A percentile compares a stretch with the other conserved stretches of the same genome.
Conservation (phyloP, 2,888 invertebrate species). For the Sarcophaga rosellei region DNA sequence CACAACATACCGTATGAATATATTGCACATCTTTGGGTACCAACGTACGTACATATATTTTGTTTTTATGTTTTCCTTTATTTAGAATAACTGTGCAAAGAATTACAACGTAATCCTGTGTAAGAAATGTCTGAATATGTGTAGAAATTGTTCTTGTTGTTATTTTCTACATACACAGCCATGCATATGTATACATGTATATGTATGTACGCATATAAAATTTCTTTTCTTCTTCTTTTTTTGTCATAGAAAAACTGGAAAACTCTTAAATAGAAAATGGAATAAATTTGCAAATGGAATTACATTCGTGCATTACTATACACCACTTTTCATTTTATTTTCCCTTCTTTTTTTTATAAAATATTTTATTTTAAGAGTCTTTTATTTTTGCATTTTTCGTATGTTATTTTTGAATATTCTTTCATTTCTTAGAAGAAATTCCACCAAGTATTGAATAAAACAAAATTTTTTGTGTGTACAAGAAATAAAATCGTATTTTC, state of each 20-base stretch:
- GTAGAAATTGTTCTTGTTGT: slow-evolving; percentile 33
- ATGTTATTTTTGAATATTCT: neutral
- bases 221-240: neutral
- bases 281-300: slow-evolving; percentile 63
- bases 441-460: no score
- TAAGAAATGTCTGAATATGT: slow-evolving; percentile 40
- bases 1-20: no score
- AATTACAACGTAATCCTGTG: slow-evolving; percentile 54
- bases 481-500: no score
- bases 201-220: no score
- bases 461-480: no score
- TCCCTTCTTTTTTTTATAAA: neutral
- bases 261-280: slow-evolving; percentile 42
- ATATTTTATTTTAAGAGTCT: neutral
- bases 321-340: slow-evolving; percentile 35
- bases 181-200: no score
- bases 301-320: slow-evolving; percentile 60
- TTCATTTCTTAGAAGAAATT: no score
- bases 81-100: slow-evolving; percentile 25
- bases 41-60: neutral
- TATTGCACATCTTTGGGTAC: no score
- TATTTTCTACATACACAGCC: no score
- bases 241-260: neutral
- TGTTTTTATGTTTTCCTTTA: slow-evolving; percentile 23
- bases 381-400: no score